Evolutionary conservation across 2,113 vertebrate species (phyloP).

Genomic region (Planiliza haematocheilus): DNA sequence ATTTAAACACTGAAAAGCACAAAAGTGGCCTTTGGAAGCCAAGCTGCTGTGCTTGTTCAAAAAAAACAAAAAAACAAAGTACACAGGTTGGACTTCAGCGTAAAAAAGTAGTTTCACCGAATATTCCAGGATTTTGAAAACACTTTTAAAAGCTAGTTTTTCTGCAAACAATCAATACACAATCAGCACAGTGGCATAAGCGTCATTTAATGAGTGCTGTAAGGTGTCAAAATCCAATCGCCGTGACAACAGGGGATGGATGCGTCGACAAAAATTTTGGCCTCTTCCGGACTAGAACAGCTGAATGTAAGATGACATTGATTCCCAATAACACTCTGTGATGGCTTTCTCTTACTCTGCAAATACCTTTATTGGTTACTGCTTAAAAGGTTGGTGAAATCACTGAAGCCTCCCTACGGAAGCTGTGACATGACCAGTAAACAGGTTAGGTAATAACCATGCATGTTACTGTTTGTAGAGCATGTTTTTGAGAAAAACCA

Average conservation of each 20-base stretch:
- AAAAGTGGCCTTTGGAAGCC: background rate
- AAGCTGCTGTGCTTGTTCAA: too few species aligned
- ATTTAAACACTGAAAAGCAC: too few species aligned
- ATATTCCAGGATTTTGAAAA: too few species aligned
- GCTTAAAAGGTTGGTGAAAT: background rate
- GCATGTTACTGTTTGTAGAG: too few species aligned
- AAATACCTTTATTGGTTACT: constrained; percentile 5
- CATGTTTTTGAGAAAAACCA: too few species aligned
- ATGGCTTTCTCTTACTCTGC: constrained; percentile 36
- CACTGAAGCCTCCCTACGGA: too few species aligned
- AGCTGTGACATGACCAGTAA: too few species aligned
- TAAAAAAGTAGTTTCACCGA: too few species aligned
- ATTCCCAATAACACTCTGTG: constrained; percentile 49
- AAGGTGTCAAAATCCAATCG: background rate
- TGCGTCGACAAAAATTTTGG: constrained; percentile 7
- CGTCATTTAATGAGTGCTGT: background rate
- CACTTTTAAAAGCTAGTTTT: too few species aligned
- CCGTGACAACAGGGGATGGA: background rate
- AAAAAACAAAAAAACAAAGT: too few species aligned
- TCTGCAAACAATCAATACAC: constrained; percentile 6
- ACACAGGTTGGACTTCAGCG: too few species aligned
- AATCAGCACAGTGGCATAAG: background rate
- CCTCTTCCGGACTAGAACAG: background rate
- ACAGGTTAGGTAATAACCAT: too few species aligned
- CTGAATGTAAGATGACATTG: constrained; percentile 39